Evolutionary conservation across 2,888 invertebrate genomes (phyloP), one percentile per base, ranked within the genome.

Genomic region (Conops quadrifasciatus): DNA sequence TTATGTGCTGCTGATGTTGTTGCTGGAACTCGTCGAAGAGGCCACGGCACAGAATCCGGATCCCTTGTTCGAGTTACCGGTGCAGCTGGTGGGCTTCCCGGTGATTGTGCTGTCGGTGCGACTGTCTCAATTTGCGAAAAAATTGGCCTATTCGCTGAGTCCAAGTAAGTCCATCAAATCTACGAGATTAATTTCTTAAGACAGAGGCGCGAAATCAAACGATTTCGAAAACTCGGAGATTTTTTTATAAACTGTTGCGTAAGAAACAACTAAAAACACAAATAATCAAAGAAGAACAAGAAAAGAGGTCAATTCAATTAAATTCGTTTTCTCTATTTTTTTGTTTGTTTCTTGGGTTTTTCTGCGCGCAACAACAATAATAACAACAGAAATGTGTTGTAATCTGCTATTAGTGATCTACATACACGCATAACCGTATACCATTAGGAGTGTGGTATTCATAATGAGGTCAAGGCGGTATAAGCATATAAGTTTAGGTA

Each of bases 41-140:
- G 80, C 80, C n/a, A 62, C 80, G 67, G 82, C 83, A 11, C 83
- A 85, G 71, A 81, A 79, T 73, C 83, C 87, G 56, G 89, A 90
- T 78, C 89, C 90, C 16, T 80, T 88, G 0, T 92, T 94, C 80
- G 92, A 94, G 80, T 84, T 94, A 70, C 94, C 94, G 15, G 93
- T 94, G n/a, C 94, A 94, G 81, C 87, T 94, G 70, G 88, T 94
- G 51, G 94, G 94, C 30, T 94, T 94, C 81, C 94, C 94, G 0
- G 90, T 94, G 73, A 94, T 94, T 77, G 91, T 94, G 66, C 85
- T 93, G 9, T 92, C 92, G 36, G 94, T 94, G 15, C 88, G 92
- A 76, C 85, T 94, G 68, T 90, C 93, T 0, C 94, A 94, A 86
- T 94, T 94, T 82, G 89, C 94, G 74, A 94, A 93, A 87, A 94